Percentiles rank a stretch among this genome's conserved stretches.
Conservation (phyloP, 2,113 vertebrate genomes). For the Carassius carassius region DNA sequence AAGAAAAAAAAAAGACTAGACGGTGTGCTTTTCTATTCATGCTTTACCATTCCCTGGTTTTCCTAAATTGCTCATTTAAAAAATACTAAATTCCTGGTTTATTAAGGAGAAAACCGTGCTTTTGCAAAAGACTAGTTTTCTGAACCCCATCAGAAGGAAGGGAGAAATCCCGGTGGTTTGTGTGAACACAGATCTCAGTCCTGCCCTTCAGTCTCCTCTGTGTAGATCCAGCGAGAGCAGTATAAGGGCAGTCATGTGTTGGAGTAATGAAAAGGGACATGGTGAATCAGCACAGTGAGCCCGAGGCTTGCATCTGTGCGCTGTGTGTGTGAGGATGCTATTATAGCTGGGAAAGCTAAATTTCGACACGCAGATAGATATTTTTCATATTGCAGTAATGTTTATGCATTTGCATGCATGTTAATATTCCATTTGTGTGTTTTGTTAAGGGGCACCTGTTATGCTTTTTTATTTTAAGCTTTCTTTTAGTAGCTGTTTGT, state of each 20-base stretch:
- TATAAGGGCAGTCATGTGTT: constrained; percentile 59
- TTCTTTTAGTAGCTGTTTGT: neutral
- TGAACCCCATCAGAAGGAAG: neutral
- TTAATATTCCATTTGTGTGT: too few species aligned
- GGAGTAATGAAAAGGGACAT: constrained; percentile 70
- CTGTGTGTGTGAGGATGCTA: constrained; percentile 28
- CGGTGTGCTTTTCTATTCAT: neutral
- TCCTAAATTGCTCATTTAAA: neutral
- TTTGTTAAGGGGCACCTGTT: neutral
- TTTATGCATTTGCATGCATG: too few species aligned
- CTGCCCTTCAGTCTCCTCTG: constrained; percentile 52
- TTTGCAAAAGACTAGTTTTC: neutral
- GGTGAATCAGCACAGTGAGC: constrained; percentile 74
- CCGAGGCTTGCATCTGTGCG: constrained; percentile 70
- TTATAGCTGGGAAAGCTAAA: neutral
- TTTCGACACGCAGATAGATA: neutral
- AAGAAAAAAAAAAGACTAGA: too few species aligned
- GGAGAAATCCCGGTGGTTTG: neutral
- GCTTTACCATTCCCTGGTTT: neutral
- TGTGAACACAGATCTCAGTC: neutral
- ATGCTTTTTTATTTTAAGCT: neutral
- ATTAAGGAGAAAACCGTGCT: neutral
- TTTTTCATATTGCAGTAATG: too few species aligned
- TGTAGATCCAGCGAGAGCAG: constrained; percentile 43
- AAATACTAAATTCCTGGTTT: neutral